A percentile compares a stretch with the other conserved stretches of the same genome.
These are phyloP conservation scores for Myripristis murdjan DNA, from an alignment of 2,797 vertebrate genomes.

Conservation along the genomic window DNA sequence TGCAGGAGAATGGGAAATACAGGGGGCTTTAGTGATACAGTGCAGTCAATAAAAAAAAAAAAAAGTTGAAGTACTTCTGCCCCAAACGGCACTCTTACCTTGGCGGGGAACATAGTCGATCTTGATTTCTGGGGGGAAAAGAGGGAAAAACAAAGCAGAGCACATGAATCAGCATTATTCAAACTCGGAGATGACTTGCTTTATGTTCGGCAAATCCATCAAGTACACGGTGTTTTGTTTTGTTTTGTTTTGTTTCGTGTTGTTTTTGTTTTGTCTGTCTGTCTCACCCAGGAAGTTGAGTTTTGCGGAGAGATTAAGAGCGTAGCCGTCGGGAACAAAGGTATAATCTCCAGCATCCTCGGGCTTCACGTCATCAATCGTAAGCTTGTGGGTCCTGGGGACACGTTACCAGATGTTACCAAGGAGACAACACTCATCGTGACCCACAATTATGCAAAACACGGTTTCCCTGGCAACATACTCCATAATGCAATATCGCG, in stretches of 20 bases:
- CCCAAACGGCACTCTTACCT: constrained; percentile 68
- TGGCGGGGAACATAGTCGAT: constrained; percentile 91
- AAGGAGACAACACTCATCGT: constrained; percentile 60
- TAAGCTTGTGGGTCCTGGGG: constrained; percentile 90
- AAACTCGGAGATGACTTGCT: background rate
- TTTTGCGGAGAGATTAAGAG: constrained; percentile 91
- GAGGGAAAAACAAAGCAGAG: too few relatives aligned
- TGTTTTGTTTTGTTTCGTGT: background rate
- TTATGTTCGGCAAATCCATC: background rate
- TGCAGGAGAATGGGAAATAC: background rate
- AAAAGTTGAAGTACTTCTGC: background rate
- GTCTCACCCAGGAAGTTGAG: constrained; percentile 93
- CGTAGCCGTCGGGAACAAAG: constrained; percentile 92
- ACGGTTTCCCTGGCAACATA: constrained; percentile 72
- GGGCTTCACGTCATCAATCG: constrained; percentile 88
- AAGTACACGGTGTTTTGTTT: background rate
- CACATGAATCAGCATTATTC: constrained; percentile 12
- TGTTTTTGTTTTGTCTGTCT: background rate
- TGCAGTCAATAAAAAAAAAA: background rate
- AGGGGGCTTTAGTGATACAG: background rate
- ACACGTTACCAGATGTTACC: constrained; percentile 64
- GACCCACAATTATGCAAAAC: constrained; percentile 60
- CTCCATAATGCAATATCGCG: constrained; percentile 46
- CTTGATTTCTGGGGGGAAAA: constrained; percentile 88
- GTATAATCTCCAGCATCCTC: constrained; percentile 93